phyloP scores from a whole-genome alignment of 1,140 invertebrate genomes.

The Drosophila parvula region DNA sequence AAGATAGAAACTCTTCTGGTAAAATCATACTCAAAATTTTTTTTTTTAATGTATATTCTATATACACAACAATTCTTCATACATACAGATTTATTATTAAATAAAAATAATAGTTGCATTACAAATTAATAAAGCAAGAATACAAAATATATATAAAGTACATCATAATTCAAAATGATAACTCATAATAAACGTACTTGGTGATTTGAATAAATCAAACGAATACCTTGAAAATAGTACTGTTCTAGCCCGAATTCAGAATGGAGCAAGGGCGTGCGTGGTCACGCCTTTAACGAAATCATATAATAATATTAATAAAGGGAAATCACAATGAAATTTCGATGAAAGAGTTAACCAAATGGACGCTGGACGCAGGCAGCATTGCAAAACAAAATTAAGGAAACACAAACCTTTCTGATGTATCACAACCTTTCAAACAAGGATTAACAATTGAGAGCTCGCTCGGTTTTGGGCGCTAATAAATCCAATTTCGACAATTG shows the following conservation, averaged over 20 bases:
- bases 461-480: constrained; percentile 16
- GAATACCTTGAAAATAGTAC: constrained; percentile 49
- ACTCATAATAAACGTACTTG: constrained; percentile 32
- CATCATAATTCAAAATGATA: constrained; percentile 58
- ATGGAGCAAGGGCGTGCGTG: constrained; percentile 30
- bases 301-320: constrained; percentile 35
- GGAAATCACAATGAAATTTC: constrained; percentile 62
- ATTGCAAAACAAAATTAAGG: constrained; percentile 66
- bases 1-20: constrained; percentile 27
- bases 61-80: constrained; percentile 79
- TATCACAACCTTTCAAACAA: constrained; percentile 81
- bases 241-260: constrained; percentile 36
- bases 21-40: constrained; percentile 72
- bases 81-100: constrained; percentile 66
- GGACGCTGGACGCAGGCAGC: constrained; percentile 8
- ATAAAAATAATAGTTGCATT: constrained; percentile 75
- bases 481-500: constrained; percentile 68
- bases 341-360: constrained; percentile 28
- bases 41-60: constrained; percentile 81
- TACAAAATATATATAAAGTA: constrained; percentile 51
- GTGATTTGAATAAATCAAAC: constrained; percentile 39
- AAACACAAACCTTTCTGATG: constrained; percentile 70
- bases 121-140: constrained; percentile 78
- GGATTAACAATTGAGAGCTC: constrained; percentile 68
- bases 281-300: constrained; percentile 36